Base-by-base conservation (phyloP, 2,888 invertebrate genomes). In the Eupithecia exiguata region DNA sequence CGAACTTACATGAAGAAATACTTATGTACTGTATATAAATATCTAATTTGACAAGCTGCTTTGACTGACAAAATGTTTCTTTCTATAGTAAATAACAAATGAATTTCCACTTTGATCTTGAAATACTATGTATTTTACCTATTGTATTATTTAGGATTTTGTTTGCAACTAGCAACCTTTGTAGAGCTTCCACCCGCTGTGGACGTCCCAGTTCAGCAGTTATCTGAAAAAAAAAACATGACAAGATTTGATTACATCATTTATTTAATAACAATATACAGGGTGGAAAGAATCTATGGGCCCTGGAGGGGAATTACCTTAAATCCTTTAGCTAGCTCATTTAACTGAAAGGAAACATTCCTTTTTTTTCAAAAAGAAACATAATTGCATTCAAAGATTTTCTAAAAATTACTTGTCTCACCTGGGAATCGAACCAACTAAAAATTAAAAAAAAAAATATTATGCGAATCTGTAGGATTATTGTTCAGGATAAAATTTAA, bases 171-270 rank as follows among this genome's bases (percentile, higher is more conserved):
- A 66, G 66, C 36, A 40, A 25, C 12, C 40, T 66, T 66, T 21
- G 40, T 75, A 83, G 74, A 84, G 74, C 74, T 79, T 83, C 83
- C 84, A 84, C 53, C 83, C 83, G 68, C 84, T 83, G 72, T 80
- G 79, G 74, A 82, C 77, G 70, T 84, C 79, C 82, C 83, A 84
- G 36, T 79, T 63, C 65, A 83, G 79, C 83, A 86, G 85, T 86
- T 86, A 86, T 81, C 86, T 86, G 81, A 30, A 78, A 30, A 1
- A n/a, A 30, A 82, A 35, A 21, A 62, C n/a, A 53, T 21, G 6
- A 30, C 25, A 25, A 25, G 12, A 58, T 58, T 58, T 4, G 53
- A 25, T 58, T 30, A 30, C 4, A 30, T 30, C 30, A n/a, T n/a
- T n/a, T n/a, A n/a, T n/a, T n/a, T n/a, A n/a, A n/a, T n/a, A n/a